Percentiles rank a stretch among this genome's conserved stretches.
Conservation (phyloP, 2,113 vertebrate genomes). For the western clawed frog (Xenopus tropicalis) region DNA sequence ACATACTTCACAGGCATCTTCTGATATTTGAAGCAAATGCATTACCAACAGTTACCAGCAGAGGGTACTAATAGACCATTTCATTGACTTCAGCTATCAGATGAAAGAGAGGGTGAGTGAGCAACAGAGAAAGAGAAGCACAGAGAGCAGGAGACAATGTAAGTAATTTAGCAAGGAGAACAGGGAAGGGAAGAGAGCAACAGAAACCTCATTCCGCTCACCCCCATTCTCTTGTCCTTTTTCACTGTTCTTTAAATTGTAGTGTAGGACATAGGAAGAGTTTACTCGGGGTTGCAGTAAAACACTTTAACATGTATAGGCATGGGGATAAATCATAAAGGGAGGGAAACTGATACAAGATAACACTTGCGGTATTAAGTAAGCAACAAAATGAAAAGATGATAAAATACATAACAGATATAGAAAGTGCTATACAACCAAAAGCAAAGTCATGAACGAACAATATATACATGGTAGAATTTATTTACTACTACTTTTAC, state of each 20-base stretch:
- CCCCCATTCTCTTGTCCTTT: background rate
- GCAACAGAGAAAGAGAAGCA: background rate
- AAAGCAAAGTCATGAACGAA: no score
- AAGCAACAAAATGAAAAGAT: no score
- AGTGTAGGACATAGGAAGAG: slow-evolving; percentile 24
- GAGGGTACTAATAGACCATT: slow-evolving; percentile 22
- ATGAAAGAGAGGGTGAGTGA: background rate
- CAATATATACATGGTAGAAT: no score
- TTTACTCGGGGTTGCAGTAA: slow-evolving; percentile 14
- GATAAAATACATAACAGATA: no score
- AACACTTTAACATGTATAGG: slow-evolving; percentile 22
- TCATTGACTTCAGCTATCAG: background rate
- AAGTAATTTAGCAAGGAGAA: background rate
- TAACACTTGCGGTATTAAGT: no score
- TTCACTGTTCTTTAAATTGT: background rate
- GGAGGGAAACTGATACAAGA: no score
- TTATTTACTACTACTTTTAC: no score
- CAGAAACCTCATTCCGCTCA: background rate
- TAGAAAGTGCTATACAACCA: no score
- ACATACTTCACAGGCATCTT: no score
- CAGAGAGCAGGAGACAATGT: background rate
- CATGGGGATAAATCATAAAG: background rate
- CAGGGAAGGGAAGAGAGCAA: background rate
- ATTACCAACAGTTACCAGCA: slow-evolving; percentile 2
- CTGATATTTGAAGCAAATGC: no score